These are phyloP conservation scores for Dallia pectoralis DNA, from an alignment of 2,797 vertebrate species.

Conservation along the genomic window DNA sequence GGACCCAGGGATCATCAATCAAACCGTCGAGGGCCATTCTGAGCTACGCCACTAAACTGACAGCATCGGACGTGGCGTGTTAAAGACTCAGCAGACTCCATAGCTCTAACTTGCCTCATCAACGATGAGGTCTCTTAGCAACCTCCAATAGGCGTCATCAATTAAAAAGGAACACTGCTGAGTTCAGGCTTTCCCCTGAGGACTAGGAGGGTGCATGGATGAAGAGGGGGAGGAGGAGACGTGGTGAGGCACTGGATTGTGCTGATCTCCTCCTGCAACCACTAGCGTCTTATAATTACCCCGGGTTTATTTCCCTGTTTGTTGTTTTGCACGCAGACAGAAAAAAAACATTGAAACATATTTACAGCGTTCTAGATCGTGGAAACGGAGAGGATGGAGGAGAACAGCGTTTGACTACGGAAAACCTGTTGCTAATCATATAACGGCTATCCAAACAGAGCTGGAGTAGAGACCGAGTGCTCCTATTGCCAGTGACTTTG, in stretches of 20 bases:
- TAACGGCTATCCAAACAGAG: conserved; percentile 40
- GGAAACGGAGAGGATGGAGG: conserved; percentile 20
- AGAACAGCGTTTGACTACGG: conserved; percentile 11
- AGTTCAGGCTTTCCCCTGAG: conserved; percentile 29
- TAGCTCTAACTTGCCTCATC: conserved; percentile 45
- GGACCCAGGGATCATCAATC: conserved; percentile 65
- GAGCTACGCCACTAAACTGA: conserved; percentile 58
- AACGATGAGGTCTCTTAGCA: conserved; percentile 11
- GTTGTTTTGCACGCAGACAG: conserved; percentile 30
- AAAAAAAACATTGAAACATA: conserved; percentile 25
- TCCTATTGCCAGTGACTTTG: conserved; percentile 56
- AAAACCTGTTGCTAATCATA: conserved; percentile 63
- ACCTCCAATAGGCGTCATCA: conserved; percentile 48
- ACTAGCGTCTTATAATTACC: conserved; percentile 34
- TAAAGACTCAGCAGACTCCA: conserved; percentile 37
- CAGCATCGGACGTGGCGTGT: conserved; percentile 54
- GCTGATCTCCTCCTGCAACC: conserved; percentile 22
- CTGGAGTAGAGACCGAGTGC: conserved; percentile 10
- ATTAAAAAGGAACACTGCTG: conserved; percentile 35
- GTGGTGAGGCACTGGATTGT: conserved; percentile 33
- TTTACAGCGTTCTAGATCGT: conserved; percentile 19
- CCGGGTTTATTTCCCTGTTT: conserved; percentile 33
- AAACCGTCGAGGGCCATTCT: conserved; percentile 62
- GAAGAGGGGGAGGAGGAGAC: conserved; percentile 33
- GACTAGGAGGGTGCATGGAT: conserved; percentile 5